Percentiles rank a stretch among this genome's conserved stretches.
phyloP scores from a whole-genome alignment of 37 sponge, comb jelly and placozoan genomes.

The Mnemiopsis leidyi region DNA sequence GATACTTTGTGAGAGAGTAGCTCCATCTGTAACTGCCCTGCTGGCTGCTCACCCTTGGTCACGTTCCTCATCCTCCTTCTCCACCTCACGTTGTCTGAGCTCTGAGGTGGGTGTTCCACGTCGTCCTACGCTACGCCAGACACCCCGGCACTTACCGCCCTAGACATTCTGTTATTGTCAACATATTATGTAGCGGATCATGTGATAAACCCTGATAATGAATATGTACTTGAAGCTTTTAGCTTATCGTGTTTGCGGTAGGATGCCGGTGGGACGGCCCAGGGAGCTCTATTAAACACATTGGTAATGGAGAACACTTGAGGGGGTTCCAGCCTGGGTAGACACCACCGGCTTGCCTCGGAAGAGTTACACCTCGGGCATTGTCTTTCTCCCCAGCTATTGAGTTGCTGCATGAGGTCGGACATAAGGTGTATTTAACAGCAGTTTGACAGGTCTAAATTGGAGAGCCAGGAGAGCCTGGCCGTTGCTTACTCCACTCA shows the following conservation, averaged over 20 bases:
- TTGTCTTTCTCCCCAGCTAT: neutral
- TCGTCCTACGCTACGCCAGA: neutral
- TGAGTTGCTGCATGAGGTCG: neutral
- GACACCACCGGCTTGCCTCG: neutral
- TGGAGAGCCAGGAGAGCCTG: neutral
- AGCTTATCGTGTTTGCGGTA: constrained; percentile 27
- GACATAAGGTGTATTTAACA: neutral
- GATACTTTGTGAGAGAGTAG: neutral
- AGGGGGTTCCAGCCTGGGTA: neutral
- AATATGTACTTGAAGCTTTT: constrained; percentile 55
- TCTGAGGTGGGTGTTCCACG: neutral
- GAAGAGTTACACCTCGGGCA: neutral
- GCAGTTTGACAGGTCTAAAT: neutral
- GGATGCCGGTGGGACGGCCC: neutral
- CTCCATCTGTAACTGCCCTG: neutral
- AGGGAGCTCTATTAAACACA: constrained; percentile 13
- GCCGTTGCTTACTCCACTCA: neutral
- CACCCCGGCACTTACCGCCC: constrained; percentile 15
- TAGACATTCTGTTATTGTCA: constrained; percentile 49
- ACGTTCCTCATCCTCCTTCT: constrained; percentile 18
- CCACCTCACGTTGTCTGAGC: neutral
- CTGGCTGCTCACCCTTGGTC: neutral
- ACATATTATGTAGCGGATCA: constrained; percentile 10
- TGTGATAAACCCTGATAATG: constrained; percentile 20
- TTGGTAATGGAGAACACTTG: constrained; percentile 18